Conservation (phyloP, 1,140 invertebrate genomes). For the Nasonia vitripennis region DNA sequence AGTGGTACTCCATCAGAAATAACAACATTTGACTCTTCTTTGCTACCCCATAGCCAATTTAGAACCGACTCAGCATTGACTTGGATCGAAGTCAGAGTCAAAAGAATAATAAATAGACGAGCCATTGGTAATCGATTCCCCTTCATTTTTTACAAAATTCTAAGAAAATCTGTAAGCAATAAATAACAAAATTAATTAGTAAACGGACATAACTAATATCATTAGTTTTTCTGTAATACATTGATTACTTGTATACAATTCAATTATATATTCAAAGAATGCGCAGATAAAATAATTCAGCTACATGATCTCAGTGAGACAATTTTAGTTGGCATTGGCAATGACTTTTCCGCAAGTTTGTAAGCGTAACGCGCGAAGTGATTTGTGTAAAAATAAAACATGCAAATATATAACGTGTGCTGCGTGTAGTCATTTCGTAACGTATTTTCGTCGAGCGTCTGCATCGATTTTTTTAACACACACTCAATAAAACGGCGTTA, state of each 20-base stretch:
- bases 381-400: constrained; percentile 37
- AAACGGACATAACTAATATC: neutral
- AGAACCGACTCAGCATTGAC: constrained; percentile 60
- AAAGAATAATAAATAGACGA: constrained; percentile 1
- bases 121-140: neutral
- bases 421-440: constrained; percentile 22
- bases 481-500: neutral
- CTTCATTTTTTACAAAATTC: neutral
- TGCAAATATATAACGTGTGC: neutral
- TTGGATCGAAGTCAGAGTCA: constrained; percentile 7
- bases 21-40: constrained; percentile 56
- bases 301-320: neutral
- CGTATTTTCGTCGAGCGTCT: constrained; percentile 22
- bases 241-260: too few relatives aligned
- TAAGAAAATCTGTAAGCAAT: neutral
- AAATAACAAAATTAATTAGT: neutral
- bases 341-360: constrained; percentile 28
- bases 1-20: constrained; percentile 67
- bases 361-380: neutral
- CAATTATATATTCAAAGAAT: neutral
- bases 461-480: neutral
- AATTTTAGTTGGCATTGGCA: constrained; percentile 21
- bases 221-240: too few relatives aligned
- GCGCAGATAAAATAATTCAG: neutral
- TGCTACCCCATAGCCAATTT: constrained; percentile 67